Evolutionary conservation across 2,113 vertebrate genomes (phyloP).

Genomic region (Ophthalmolycus amberensis): DNA sequence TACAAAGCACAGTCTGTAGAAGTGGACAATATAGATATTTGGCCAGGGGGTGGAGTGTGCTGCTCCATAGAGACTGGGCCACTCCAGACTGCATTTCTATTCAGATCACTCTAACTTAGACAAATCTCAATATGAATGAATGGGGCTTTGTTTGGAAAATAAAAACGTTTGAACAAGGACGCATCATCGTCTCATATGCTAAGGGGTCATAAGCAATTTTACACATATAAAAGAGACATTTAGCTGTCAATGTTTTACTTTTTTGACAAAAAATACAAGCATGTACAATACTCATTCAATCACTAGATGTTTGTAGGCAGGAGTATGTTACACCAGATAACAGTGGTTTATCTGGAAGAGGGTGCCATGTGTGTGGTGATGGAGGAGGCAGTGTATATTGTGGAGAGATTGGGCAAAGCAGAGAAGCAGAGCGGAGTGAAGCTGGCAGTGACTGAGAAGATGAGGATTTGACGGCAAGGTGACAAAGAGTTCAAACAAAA

Average conservation of each 20-base stretch:
- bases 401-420: constrained; percentile 58
- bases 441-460: constrained; percentile 92
- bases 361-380: constrained; percentile 40
- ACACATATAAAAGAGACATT: constrained; percentile 32
- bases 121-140: constrained; percentile 83
- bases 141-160: constrained; percentile 78
- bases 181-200: constrained; percentile 67
- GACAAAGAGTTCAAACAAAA: constrained; percentile 97
- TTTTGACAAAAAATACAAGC: constrained; percentile 21
- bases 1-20: constrained; percentile 87
- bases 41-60: constrained; percentile 83
- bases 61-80: constrained; percentile 78
- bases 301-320: constrained; percentile 15
- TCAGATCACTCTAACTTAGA: constrained; percentile 82
- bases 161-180: constrained; percentile 81
- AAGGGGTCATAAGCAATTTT: constrained; percentile 45
- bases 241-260: constrained; percentile 21
- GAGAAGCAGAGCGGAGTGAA: constrained; percentile 80
- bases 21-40: constrained; percentile 88
- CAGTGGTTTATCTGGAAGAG: constrained; percentile 35
- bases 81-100: constrained; percentile 80
- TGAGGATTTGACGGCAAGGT: constrained; percentile 96
- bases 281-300: neutral
- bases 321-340: constrained; percentile 19
- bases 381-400: constrained; percentile 61